phyloP scores from a whole-genome alignment of 2,888 invertebrate genomes.

The Hermodice carunculata region DNA sequence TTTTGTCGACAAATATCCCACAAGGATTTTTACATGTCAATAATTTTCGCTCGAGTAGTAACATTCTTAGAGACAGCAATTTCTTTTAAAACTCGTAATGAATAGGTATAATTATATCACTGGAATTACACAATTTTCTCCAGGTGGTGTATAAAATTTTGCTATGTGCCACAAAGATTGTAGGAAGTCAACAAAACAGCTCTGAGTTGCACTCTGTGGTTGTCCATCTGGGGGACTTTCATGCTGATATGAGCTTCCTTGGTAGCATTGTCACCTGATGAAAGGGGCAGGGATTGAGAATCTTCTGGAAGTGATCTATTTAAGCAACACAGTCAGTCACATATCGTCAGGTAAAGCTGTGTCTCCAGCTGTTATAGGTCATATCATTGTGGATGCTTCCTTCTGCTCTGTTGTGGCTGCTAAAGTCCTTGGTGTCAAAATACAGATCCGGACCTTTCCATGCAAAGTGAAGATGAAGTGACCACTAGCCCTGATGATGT shows the following conservation, averaged over 20 bases:
- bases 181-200: constrained; percentile 13
- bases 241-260: constrained; percentile 46
- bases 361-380: constrained; percentile 40
- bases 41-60: too few species aligned
- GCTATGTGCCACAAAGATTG: constrained; percentile 27
- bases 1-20: too few species aligned
- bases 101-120: too few species aligned
- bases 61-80: too few species aligned
- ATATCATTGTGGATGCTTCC: constrained; percentile 40
- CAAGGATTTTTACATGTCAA: too few species aligned
- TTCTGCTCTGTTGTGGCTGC: neutral
- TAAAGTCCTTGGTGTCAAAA: neutral
- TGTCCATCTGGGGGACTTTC: constrained; percentile 41
- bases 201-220: constrained; percentile 29
- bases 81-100: too few species aligned
- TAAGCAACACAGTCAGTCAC: constrained; percentile 42
- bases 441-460: neutral
- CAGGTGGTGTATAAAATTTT: too few species aligned
- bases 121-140: too few species aligned
- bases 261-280: constrained; percentile 46
- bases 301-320: constrained; percentile 45
- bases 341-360: constrained; percentile 49
- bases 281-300: constrained; percentile 44
- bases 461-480: neutral
- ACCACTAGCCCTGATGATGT: neutral